Conservation (phyloP, 2,888 invertebrate species). For the Athalia cordata region DNA sequence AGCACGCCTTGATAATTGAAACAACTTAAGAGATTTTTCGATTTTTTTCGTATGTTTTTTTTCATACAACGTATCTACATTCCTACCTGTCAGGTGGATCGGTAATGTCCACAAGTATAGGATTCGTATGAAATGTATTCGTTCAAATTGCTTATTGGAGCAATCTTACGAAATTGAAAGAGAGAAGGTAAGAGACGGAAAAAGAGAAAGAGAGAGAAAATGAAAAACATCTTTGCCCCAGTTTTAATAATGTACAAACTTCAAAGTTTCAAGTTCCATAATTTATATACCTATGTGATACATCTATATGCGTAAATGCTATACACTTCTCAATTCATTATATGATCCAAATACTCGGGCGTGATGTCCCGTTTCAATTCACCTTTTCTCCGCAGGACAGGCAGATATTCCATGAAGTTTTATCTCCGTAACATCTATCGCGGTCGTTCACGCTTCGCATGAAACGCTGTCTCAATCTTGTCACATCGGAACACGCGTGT, state of each 20-base stretch:
- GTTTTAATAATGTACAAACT: not conserved
- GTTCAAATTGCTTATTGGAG: conserved; percentile 26
- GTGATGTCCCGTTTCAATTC: conserved; percentile 44
- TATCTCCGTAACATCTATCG: conserved; percentile 50
- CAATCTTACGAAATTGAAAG: conserved; percentile 10
- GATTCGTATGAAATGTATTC: not conserved
- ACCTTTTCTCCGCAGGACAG: not conserved
- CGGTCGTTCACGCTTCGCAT: conserved; percentile 48
- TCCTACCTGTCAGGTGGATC: too few relatives aligned
- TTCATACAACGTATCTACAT: too few relatives aligned
- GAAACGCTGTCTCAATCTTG: conserved; percentile 51
- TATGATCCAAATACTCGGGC: conserved; percentile 13
- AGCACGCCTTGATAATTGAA: too few relatives aligned
- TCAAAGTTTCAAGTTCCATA: conserved; percentile 29
- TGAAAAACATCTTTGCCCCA: conserved; percentile 31
- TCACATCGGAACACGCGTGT: conserved; percentile 48
- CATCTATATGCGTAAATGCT: not conserved
- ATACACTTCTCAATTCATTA: conserved; percentile 28
- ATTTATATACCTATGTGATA: too few relatives aligned
- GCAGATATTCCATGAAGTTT: conserved; percentile 32
- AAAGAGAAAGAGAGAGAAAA: not conserved
- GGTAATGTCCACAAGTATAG: too few relatives aligned
- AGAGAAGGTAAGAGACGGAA: not conserved
- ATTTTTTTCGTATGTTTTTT: too few relatives aligned
- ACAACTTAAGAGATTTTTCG: too few relatives aligned